Evolutionary conservation across 2,888 invertebrate genomes (phyloP).

Genomic region (Thelaira solivaga): DNA sequence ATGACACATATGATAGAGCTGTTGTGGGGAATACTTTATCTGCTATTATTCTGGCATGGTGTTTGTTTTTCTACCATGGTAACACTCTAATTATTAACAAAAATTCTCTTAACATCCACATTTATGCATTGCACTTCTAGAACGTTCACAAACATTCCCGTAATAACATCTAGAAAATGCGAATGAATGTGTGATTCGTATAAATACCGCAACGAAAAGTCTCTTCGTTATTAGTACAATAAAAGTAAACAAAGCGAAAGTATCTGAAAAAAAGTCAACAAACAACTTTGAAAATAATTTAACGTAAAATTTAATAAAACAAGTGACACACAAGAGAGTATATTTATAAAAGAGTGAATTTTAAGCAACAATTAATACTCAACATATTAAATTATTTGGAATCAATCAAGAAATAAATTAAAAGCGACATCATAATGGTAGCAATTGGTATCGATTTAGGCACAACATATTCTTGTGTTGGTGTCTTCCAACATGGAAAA

Average conservation of each 20-base stretch:
- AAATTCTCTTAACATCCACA: too few relatives aligned
- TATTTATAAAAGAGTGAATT: neutral
- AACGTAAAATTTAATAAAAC: neutral
- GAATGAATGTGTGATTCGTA: conserved; percentile 27
- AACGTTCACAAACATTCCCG: conserved; percentile 39
- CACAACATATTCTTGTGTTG: conserved; percentile 85
- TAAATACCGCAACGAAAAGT: conserved; percentile 48
- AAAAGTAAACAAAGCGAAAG: conserved; percentile 41
- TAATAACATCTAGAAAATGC: conserved; percentile 54
- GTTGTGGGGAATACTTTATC: too few relatives aligned
- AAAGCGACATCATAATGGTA: conserved; percentile 76
- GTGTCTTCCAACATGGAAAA: conserved; percentile 88
- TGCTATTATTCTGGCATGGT: too few relatives aligned
- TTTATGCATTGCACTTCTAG: neutral
- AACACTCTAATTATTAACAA: too few relatives aligned
- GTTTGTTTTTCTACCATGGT: too few relatives aligned
- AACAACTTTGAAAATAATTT: neutral
- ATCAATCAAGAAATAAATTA: too few relatives aligned
- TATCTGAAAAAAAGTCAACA: conserved; percentile 3
- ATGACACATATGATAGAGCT: too few relatives aligned
- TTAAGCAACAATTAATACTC: too few relatives aligned
- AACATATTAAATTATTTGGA: too few relatives aligned
- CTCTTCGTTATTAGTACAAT: conserved; percentile 47
- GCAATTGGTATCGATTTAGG: conserved; percentile 80
- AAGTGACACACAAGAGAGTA: neutral